Evolutionary conservation across 1,140 invertebrate species (phyloP).

Genomic region (Aradophagus sp.): DNA sequence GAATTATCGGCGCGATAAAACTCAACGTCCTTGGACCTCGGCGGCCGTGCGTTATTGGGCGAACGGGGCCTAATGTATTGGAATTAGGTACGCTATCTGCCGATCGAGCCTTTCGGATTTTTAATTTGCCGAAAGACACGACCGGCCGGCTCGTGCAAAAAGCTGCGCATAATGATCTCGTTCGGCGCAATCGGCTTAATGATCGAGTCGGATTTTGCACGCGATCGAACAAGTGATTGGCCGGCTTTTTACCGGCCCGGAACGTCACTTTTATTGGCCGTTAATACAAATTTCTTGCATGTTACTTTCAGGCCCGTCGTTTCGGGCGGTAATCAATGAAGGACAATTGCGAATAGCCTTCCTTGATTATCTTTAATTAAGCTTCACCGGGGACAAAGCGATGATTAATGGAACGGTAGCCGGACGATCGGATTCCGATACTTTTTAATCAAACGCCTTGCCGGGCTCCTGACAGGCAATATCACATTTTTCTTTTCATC

Average conservation of each 20-base stretch:
- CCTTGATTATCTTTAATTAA: constrained; percentile 11
- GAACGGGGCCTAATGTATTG: constrained; percentile 56
- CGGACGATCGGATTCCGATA: constrained; percentile 15
- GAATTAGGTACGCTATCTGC: constrained; percentile 56
- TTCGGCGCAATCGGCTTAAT: constrained; percentile 39
- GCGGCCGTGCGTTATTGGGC: constrained; percentile 53
- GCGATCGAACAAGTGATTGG: constrained; percentile 26
- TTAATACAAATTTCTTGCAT: constrained; percentile 7
- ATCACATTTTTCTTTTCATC: no score
- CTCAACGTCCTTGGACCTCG: constrained; percentile 41
- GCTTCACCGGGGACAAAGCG: not conserved
- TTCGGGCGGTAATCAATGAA: no score
- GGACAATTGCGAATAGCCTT: no score
- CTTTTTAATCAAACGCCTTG: no score
- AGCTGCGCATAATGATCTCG: constrained; percentile 44
- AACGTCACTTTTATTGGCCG: not conserved
- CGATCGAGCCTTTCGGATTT: constrained; percentile 49
- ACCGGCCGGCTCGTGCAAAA: constrained; percentile 24
- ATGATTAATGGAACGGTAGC: constrained; percentile 25
- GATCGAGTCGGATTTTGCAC: constrained; percentile 32
- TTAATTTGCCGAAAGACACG: constrained; percentile 45
- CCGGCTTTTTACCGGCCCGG: constrained; percentile 12
- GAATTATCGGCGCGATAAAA: constrained; percentile 57
- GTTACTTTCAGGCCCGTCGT: no score
- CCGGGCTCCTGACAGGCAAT: not conserved